Conservation (phyloP, 1,140 invertebrate genomes). For the Pogonognathellus flavescens region DNA sequence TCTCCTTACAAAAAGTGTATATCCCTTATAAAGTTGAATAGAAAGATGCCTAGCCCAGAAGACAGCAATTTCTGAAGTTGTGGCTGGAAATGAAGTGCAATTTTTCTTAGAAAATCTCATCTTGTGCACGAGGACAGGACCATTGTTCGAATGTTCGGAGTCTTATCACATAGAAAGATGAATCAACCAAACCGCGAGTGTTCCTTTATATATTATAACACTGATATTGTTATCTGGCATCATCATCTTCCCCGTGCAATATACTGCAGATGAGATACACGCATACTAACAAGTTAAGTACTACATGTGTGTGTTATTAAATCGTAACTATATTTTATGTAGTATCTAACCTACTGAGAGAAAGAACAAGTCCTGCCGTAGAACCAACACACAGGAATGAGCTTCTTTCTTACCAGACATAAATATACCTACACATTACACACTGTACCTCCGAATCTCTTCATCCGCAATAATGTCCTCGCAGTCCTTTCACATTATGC, state of each 20-base stretch:
- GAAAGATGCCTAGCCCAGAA: too few relatives aligned
- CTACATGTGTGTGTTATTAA: neutral
- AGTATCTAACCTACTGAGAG: too few relatives aligned
- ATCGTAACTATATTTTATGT: too few relatives aligned
- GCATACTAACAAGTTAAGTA: neutral
- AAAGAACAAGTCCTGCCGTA: neutral
- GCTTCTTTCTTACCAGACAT: too few relatives aligned
- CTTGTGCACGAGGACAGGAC: slow-evolving; percentile 31
- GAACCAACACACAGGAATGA: neutral
- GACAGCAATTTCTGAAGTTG: slow-evolving; percentile 49
- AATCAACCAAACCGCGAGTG: slow-evolving; percentile 39
- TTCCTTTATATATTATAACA: neutral
- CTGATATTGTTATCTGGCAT: neutral
- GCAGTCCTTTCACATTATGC: too few relatives aligned
- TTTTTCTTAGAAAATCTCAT: slow-evolving; percentile 62
- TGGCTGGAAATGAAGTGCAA: slow-evolving; percentile 60
- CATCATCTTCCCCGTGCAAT: neutral
- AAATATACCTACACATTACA: too few relatives aligned
- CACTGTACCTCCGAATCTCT: too few relatives aligned
- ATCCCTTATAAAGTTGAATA: too few relatives aligned
- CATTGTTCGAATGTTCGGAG: slow-evolving; percentile 50
- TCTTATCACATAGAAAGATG: slow-evolving; percentile 53
- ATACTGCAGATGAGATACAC: too few relatives aligned
- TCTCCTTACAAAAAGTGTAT: too few relatives aligned
- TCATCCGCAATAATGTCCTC: too few relatives aligned